Evolutionary conservation across 2,113 vertebrate species (phyloP).

Genomic region (Tragelaphus scriptus): DNA sequence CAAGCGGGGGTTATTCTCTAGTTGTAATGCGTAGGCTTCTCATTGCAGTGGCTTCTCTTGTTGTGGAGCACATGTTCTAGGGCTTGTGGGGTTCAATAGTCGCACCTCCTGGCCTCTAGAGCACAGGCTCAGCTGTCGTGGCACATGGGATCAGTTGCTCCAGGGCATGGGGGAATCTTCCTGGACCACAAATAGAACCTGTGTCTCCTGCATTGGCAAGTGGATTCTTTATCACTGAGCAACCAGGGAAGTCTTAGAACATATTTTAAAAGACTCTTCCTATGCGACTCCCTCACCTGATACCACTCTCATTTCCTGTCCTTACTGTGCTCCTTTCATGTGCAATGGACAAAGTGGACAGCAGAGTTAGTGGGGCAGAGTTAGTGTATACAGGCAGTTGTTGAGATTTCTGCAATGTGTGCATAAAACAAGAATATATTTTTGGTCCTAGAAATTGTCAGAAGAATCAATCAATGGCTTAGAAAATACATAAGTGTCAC

Average conservation of each 20-base stretch:
- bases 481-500: neutral
- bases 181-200: neutral
- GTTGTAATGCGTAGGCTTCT: neutral
- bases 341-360: neutral
- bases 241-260: neutral
- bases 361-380: neutral
- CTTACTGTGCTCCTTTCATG: neutral
- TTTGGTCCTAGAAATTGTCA: neutral
- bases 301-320: neutral
- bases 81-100: neutral
- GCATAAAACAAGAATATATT: neutral
- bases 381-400: neutral
- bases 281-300: neutral
- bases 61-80: neutral
- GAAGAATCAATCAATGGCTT: neutral
- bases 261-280: neutral
- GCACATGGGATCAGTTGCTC: neutral
- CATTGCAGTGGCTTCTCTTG: neutral
- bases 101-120: neutral
- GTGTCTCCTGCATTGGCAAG: neutral
- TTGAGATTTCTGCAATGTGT: neutral
- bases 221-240: neutral
- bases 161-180: neutral
- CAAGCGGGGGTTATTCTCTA: neutral
- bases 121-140: neutral